Evolutionary conservation across 2,888 invertebrate genomes (phyloP).

Genomic region (Altica lythri): DNA sequence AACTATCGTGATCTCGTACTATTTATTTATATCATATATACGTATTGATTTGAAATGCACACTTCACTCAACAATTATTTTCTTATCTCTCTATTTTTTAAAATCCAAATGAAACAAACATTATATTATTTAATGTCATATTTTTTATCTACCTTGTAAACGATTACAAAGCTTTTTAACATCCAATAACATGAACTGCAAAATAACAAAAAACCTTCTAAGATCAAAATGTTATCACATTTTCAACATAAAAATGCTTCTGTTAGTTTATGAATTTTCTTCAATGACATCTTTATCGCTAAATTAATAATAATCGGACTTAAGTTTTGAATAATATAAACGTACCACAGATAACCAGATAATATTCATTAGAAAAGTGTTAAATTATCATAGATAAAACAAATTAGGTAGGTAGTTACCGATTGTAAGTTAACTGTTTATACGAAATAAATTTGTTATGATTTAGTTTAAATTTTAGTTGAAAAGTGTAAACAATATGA

Average conservation of each 20-base stretch:
- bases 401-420: neutral
- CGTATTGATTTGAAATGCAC: too few relatives aligned
- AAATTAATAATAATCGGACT: neutral
- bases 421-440: neutral
- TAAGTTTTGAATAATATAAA: neutral
- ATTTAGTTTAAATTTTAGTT: too few relatives aligned
- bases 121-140: too few relatives aligned
- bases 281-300: neutral
- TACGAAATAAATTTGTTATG: neutral
- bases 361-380: neutral
- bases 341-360: neutral
- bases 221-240: neutral
- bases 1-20: too few relatives aligned
- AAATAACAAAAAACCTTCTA: too few relatives aligned
- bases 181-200: too few relatives aligned
- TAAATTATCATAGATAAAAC: constrained; percentile 1
- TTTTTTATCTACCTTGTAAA: too few relatives aligned
- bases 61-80: too few relatives aligned
- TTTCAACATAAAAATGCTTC: neutral
- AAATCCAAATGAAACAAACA: too few relatives aligned
- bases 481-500: constrained; percentile 4
- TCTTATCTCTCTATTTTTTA: too few relatives aligned
- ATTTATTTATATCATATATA: too few relatives aligned
- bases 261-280: constrained; percentile 1
- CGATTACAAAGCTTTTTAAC: too few relatives aligned